phyloP scores from a whole-genome alignment of 2,888 invertebrate genomes.

The Elaeidobius kamerunicus region DNA sequence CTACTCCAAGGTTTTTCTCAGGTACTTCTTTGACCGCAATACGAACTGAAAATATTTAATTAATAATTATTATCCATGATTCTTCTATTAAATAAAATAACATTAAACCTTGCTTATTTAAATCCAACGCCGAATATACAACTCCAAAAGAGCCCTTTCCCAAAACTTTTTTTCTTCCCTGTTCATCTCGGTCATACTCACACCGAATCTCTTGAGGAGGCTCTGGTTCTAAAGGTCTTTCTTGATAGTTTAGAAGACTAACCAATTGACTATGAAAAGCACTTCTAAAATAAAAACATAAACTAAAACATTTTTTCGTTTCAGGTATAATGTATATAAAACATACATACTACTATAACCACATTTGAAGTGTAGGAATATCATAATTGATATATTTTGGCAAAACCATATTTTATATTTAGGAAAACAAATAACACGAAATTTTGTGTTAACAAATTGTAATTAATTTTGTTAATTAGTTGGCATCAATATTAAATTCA shows the following conservation, averaged over 20 bases:
- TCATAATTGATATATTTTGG: too few relatives aligned
- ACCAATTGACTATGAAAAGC: constrained; percentile 81
- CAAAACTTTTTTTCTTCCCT: constrained; percentile 77
- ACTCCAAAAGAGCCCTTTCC: constrained; percentile 96
- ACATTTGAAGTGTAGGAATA: too few relatives aligned
- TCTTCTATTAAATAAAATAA: too few relatives aligned
- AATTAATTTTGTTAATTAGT: too few relatives aligned
- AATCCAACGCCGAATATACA: constrained; percentile 91
- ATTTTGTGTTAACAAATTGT: too few relatives aligned
- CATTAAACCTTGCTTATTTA: constrained; percentile 69
- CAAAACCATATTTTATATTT: too few relatives aligned
- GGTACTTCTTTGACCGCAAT: constrained; percentile 99
- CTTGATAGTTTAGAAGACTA: constrained; percentile 83
- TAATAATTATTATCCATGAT: not conserved
- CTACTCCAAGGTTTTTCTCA: constrained; percentile 91
- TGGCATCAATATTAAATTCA: too few relatives aligned
- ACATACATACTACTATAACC: too few relatives aligned
- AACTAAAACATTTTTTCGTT: not conserved
- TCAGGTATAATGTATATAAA: too few relatives aligned
- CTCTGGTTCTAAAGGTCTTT: constrained; percentile 55
- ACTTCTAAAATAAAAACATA: constrained; percentile 48
- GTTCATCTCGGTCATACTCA: constrained; percentile 94
- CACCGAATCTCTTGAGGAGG: constrained; percentile 57
- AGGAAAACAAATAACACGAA: too few relatives aligned
- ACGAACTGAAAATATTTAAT: constrained; percentile 49